These are phyloP conservation scores for Beroe forskalii DNA, from an alignment of 37 sponge, comb jelly and placozoan species.

Conservation along the genomic window DNA sequence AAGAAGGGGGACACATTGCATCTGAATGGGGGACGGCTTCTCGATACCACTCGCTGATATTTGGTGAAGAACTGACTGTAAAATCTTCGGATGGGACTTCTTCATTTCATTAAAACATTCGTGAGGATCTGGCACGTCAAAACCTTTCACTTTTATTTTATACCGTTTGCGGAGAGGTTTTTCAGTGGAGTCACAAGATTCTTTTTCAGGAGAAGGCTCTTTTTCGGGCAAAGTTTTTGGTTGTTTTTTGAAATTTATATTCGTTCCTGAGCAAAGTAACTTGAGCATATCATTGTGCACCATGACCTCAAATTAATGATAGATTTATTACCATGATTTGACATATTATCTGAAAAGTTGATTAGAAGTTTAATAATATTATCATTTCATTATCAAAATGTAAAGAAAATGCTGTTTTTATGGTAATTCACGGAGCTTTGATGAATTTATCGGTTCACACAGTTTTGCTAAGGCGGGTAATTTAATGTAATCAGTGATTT, in stretches of 20 bases:
- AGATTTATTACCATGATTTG: too few relatives aligned
- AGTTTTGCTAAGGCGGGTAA: too few relatives aligned
- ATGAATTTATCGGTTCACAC: too few relatives aligned
- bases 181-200: neutral
- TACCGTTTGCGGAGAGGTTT: constrained; percentile 75
- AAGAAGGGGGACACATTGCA: constrained; percentile 91
- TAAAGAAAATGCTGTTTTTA: too few relatives aligned
- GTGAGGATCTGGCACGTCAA: constrained; percentile 84
- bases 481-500: too few relatives aligned
- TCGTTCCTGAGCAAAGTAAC: constrained; percentile 15
- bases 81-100: constrained; percentile 9
- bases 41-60: constrained; percentile 67
- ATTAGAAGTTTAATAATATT: too few relatives aligned
- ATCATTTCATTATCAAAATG: too few relatives aligned
- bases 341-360: too few relatives aligned
- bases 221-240: neutral
- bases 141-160: constrained; percentile 78
- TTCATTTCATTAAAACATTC: constrained; percentile 71
- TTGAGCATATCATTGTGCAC: neutral
- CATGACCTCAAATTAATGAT: too few relatives aligned
- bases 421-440: too few relatives aligned
- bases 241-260: neutral
- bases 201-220: neutral
- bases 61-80: neutral
- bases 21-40: constrained; percentile 90